Conservation (phyloP, 2,113 vertebrate genomes). For the Ailurus styani region DNA sequence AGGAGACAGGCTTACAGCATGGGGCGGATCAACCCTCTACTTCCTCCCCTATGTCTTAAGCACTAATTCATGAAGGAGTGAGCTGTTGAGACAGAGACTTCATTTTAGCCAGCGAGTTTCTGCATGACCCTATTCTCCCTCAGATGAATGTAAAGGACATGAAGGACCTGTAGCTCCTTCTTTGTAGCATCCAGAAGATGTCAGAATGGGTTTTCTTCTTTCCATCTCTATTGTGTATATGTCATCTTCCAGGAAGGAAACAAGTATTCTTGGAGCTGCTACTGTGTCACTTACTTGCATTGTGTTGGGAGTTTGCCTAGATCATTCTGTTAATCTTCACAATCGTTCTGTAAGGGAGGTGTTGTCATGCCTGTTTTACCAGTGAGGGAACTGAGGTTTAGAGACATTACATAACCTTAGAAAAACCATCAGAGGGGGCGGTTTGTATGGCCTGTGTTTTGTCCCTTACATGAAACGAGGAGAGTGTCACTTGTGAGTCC, state of each 20-base stretch:
- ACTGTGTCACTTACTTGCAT: background rate
- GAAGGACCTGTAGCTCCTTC: background rate
- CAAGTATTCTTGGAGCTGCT: background rate
- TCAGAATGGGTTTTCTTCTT: background rate
- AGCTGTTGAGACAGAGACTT: background rate
- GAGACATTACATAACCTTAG: background rate
- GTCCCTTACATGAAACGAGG: background rate
- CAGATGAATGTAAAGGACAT: background rate
- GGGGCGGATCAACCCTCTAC: background rate
- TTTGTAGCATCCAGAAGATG: background rate
- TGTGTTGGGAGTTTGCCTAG: background rate
- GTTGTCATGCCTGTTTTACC: background rate
- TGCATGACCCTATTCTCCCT: background rate
- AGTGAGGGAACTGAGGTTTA: background rate
- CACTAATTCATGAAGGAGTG: background rate
- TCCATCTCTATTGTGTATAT: background rate
- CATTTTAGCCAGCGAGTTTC: background rate
- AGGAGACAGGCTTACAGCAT: background rate
- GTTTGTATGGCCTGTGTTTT: background rate
- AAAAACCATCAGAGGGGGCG: background rate
- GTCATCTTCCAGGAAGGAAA: background rate
- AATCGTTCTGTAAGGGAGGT: background rate
- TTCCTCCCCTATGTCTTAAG: background rate
- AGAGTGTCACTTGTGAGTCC: background rate
- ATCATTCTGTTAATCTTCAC: background rate